Evolutionary conservation across 2,797 vertebrate genomes (phyloP).

Genomic region (Carcharodon carcharias): DNA sequence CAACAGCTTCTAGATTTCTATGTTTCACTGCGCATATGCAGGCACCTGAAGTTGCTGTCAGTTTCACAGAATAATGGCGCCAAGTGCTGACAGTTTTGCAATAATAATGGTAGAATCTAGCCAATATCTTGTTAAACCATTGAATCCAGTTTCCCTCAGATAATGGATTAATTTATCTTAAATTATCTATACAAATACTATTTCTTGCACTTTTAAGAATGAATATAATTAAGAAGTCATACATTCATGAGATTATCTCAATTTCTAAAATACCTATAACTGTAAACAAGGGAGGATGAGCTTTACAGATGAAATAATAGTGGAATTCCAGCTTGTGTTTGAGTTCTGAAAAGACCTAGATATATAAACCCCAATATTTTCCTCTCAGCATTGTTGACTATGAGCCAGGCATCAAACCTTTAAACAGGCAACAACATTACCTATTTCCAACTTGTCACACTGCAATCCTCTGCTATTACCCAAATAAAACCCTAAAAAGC

Average conservation of each 20-base stretch:
- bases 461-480: not conserved
- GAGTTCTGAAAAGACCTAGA: not conserved
- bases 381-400: not conserved
- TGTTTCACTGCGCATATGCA: too few relatives aligned
- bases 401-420: not conserved
- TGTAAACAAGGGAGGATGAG: not conserved
- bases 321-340: not conserved
- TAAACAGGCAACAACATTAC: not conserved
- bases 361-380: not conserved
- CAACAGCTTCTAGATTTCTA: too few relatives aligned
- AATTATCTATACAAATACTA: not conserved
- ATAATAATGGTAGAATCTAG: too few relatives aligned
- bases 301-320: not conserved
- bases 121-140: not conserved
- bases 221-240: not conserved
- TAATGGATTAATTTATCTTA: not conserved
- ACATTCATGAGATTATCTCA: not conserved
- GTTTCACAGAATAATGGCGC: too few relatives aligned
- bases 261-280: not conserved
- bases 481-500: not conserved
- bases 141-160: not conserved
- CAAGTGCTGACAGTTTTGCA: too few relatives aligned
- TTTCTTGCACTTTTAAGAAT: not conserved
- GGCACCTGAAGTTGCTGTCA: too few relatives aligned
- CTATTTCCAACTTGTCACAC: not conserved